Evolutionary conservation across 2,888 invertebrate species (phyloP).

Genomic region (Cheilosia grossa): DNA sequence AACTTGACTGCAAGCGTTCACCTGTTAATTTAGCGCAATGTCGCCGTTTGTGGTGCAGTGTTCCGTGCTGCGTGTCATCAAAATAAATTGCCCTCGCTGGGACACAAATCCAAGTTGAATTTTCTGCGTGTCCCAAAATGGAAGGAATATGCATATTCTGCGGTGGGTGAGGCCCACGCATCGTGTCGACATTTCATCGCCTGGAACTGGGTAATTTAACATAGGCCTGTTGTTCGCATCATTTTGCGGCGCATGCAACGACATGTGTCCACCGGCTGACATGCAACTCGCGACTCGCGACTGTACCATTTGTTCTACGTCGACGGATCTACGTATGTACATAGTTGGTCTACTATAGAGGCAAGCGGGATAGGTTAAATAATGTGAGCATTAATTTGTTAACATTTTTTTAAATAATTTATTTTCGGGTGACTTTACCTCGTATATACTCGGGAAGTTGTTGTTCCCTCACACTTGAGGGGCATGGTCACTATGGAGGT

Average conservation of each 20-base stretch:
- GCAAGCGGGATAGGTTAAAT: slow-evolving; percentile 22
- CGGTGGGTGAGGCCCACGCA: slow-evolving; percentile 63
- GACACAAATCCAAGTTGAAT: slow-evolving; percentile 43
- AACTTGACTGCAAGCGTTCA: slow-evolving; percentile 5
- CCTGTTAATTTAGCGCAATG: slow-evolving; percentile 38
- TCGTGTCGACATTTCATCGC: slow-evolving; percentile 61
- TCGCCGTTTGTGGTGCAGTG: slow-evolving; percentile 28
- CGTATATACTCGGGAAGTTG: slow-evolving; percentile 24
- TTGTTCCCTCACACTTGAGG: slow-evolving; percentile 20
- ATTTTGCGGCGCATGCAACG: slow-evolving; percentile 29
- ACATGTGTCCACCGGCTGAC: slow-evolving; percentile 58
- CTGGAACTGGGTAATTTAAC: slow-evolving; percentile 58
- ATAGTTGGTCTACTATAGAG: slow-evolving; percentile 1
- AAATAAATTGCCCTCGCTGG: slow-evolving; percentile 48
- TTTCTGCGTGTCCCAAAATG: slow-evolving; percentile 1
- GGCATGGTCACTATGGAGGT: slow-evolving; percentile 23
- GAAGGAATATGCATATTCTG: slow-evolving; percentile 1
- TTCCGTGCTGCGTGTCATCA: slow-evolving; percentile 34
- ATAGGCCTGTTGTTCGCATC: neutral
- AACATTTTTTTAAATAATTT: slow-evolving; percentile 67
- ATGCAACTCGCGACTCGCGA: slow-evolving; percentile 29
- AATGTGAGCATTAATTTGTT: slow-evolving; percentile 69
- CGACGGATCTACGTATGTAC: slow-evolving; percentile 21
- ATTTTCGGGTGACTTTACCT: slow-evolving; percentile 51
- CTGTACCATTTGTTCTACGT: slow-evolving; percentile 47